Evolutionary conservation across 1,140 invertebrate genomes (phyloP).

Genomic region (Zophobas atratus): DNA sequence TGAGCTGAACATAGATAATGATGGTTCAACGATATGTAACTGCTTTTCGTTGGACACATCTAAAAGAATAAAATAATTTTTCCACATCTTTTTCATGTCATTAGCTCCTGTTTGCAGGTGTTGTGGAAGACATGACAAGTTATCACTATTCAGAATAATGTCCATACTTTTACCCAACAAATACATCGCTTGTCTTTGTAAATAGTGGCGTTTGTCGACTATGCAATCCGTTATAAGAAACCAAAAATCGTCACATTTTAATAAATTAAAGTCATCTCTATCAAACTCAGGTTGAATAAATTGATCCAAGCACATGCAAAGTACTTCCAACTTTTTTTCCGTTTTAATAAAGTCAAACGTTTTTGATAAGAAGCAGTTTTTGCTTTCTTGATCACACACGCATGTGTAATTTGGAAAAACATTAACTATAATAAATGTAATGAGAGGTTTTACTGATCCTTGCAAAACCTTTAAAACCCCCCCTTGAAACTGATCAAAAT

Average conservation of each 20-base stretch:
- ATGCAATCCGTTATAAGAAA: background rate
- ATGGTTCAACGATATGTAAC: constrained; percentile 62
- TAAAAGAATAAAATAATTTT: constrained; percentile 62
- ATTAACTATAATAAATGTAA: constrained; percentile 15
- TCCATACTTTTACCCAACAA: constrained; percentile 45
- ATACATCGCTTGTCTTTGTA: constrained; percentile 49
- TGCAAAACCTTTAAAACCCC: constrained; percentile 24
- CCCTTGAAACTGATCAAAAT: background rate
- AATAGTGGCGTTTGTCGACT: background rate
- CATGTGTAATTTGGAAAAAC: constrained; percentile 7
- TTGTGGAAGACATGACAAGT: constrained; percentile 16
- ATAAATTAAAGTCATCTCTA: constrained; percentile 30
- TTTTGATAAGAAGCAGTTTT: background rate
- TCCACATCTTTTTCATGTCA: constrained; percentile 56
- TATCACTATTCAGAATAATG: background rate
- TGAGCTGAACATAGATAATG: constrained; percentile 59
- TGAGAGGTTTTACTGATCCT: constrained; percentile 28
- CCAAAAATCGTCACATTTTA: constrained; percentile 41
- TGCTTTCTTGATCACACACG: background rate
- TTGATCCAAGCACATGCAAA: constrained; percentile 36
- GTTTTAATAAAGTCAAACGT: constrained; percentile 35
- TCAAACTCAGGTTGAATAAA: constrained; percentile 28
- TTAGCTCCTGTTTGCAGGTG: constrained; percentile 1
- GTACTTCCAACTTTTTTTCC: constrained; percentile 44
- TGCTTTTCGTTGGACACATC: constrained; percentile 65